Evolutionary conservation across 2,113 vertebrate genomes (phyloP).

Genomic region (Anhinga anhinga): DNA sequence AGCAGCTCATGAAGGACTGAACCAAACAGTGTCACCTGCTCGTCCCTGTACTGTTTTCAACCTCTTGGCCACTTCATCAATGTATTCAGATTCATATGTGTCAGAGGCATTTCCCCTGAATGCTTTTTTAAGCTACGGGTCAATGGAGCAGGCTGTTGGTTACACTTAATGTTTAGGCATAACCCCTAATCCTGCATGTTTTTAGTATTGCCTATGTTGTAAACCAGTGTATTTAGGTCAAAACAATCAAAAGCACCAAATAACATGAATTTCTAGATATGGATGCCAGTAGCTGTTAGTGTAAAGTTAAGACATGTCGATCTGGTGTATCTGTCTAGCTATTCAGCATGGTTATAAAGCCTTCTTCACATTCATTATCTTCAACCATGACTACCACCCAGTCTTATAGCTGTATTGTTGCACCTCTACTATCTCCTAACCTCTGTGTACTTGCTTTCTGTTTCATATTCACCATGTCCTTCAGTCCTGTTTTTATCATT

Average conservation of each 20-base stretch:
- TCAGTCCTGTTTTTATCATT: not conserved
- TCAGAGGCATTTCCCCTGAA: not conserved
- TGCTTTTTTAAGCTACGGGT: not conserved
- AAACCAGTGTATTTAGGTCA: not conserved
- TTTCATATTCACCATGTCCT: not conserved
- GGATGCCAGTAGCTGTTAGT: not conserved
- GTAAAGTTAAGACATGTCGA: not conserved
- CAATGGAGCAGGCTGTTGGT: not conserved
- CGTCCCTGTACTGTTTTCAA: not conserved
- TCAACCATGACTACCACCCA: not conserved
- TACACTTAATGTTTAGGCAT: not conserved
- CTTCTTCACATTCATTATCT: not conserved
- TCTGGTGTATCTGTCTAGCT: not conserved
- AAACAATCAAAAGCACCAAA: not conserved
- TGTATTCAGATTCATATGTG: not conserved
- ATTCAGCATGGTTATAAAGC: not conserved
- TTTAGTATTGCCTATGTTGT: not conserved
- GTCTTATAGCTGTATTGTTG: not conserved
- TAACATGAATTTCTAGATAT: not conserved
- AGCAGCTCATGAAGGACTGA: not conserved
- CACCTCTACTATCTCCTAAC: not conserved
- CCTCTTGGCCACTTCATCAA: not conserved
- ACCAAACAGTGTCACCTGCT: not conserved
- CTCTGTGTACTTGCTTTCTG: not conserved
- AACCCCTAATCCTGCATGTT: not conserved